Evolutionary conservation across 1,140 invertebrate species (phyloP).

Genomic region (Rhizoglyphus robini): DNA sequence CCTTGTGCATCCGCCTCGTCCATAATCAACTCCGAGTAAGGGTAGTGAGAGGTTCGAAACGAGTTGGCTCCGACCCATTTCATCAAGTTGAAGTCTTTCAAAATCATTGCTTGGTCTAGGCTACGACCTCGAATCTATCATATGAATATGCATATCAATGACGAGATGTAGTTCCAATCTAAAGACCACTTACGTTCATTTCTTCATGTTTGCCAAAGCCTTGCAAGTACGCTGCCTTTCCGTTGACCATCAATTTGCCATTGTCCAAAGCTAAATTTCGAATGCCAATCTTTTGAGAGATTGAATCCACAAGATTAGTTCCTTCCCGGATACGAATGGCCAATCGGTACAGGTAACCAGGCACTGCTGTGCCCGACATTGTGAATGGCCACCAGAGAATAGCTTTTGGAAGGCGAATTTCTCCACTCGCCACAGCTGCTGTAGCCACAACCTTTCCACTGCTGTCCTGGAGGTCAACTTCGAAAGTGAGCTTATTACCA

Average conservation of each 20-base stretch:
- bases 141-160: constrained; percentile 66
- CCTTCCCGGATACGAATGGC: too few relatives aligned
- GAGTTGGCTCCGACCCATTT: too few relatives aligned
- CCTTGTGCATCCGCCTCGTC: too few relatives aligned
- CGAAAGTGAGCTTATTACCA: not conserved
- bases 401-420: constrained; percentile 48
- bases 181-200: constrained; percentile 56
- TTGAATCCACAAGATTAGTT: constrained; percentile 48
- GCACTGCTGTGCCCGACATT: not conserved
- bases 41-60: too few relatives aligned
- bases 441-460: constrained; percentile 38
- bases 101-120: too few relatives aligned
- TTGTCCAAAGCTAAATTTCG: constrained; percentile 62
- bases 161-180: constrained; percentile 62
- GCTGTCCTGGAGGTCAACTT: constrained; percentile 33
- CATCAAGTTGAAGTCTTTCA: too few relatives aligned
- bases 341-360: too few relatives aligned
- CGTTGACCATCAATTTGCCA: constrained; percentile 59
- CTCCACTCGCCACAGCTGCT: constrained; percentile 27
- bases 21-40: too few relatives aligned
- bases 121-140: constrained; percentile 80
- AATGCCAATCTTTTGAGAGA: constrained; percentile 69
- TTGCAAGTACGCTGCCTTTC: constrained; percentile 66
- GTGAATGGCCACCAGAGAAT: constrained; percentile 85
- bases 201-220: constrained; percentile 93